These are phyloP conservation scores for Dipodomys spectabilis DNA, from an alignment of 2,113 vertebrate species.

Conservation along the genomic window DNA sequence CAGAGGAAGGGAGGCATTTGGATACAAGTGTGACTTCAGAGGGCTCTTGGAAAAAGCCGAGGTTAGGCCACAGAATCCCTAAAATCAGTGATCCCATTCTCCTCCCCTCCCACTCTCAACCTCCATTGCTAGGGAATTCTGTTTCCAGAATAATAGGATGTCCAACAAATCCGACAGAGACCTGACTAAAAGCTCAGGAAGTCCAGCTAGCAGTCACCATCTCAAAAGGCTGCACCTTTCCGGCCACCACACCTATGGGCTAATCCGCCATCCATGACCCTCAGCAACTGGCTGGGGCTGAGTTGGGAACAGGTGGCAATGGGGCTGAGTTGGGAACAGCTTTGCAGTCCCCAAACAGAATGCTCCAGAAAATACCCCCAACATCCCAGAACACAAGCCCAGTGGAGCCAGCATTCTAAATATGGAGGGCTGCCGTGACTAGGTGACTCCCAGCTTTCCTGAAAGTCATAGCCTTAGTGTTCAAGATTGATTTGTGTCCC, in stretches of 20 bases:
- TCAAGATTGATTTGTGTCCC: background rate
- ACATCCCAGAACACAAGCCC: background rate
- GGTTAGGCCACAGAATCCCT: background rate
- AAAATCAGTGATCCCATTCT: no score
- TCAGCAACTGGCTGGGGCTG: background rate
- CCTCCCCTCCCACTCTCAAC: no score
- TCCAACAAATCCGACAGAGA: background rate
- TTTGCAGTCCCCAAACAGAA: background rate
- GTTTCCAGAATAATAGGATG: background rate
- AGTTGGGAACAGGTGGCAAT: background rate
- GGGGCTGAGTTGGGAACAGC: background rate
- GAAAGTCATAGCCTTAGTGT: background rate
- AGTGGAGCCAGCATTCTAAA: background rate
- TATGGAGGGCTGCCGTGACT: accelerated
- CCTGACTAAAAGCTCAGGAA: slow-evolving; percentile 7
- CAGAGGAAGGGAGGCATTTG: background rate
- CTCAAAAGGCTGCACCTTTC: background rate
- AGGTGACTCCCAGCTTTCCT: background rate
- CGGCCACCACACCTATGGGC: background rate
- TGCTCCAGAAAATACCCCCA: background rate
- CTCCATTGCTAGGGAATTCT: no score
- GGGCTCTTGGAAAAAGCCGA: slow-evolving; percentile 20
- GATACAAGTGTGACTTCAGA: slow-evolving; percentile 50
- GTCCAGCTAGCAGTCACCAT: background rate
- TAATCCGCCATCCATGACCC: background rate